These are phyloP conservation scores for Brachylomia viminalis DNA, from an alignment of 2,888 invertebrate genomes.

Conservation along the genomic window DNA sequence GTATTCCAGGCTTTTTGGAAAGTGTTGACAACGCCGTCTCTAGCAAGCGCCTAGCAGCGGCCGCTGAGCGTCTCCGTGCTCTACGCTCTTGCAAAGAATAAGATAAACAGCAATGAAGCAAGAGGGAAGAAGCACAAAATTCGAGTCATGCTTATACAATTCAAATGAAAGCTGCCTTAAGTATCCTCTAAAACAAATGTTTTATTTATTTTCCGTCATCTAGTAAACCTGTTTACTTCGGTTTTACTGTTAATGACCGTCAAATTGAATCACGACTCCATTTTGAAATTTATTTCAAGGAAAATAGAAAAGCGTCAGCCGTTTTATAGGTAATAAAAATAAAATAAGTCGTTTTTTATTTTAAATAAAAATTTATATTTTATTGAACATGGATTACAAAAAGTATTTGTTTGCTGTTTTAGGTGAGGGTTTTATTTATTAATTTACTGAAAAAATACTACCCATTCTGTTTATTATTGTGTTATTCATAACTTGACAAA, in stretches of 20 bases:
- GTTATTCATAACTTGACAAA: background rate
- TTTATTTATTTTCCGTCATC: conserved; percentile 40
- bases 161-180: conserved; percentile 14
- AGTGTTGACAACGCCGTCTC: too few species aligned
- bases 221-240: conserved; percentile 36
- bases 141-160: conserved; percentile 11
- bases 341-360: conserved; percentile 46
- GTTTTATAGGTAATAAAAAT: conserved; percentile 48
- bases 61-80: too few species aligned
- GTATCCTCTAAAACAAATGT: conserved; percentile 24
- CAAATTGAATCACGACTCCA: conserved; percentile 53
- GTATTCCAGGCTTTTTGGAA: too few species aligned
- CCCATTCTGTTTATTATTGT: background rate
- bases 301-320: conserved; percentile 28
- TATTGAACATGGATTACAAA: conserved; percentile 53
- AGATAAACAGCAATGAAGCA: background rate
- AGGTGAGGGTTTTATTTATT: conserved; percentile 60
- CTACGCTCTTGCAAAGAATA: too few species aligned
- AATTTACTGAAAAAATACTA: conserved; percentile 1
- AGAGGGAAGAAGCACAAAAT: background rate
- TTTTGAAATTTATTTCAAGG: conserved; percentile 51
- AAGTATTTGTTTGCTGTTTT: conserved; percentile 56
- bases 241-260: conserved; percentile 52
- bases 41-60: too few species aligned
- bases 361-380: conserved; percentile 39